phyloP scores from a whole-genome alignment of 2,888 invertebrate species.

The Rotaria sp. region DNA sequence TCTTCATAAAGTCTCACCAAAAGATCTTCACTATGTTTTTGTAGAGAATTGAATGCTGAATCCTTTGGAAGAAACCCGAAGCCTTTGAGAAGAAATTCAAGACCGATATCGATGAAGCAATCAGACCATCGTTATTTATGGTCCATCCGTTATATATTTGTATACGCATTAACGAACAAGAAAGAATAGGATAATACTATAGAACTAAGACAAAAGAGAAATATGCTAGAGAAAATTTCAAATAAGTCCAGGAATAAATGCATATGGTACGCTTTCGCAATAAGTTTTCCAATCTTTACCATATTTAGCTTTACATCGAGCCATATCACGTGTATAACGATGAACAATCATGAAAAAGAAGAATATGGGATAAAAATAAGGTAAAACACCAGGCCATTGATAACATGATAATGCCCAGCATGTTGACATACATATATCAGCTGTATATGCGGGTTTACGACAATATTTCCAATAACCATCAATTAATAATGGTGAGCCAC shows the following conservation, averaged over 20 bases:
- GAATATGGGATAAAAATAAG: constrained; percentile 47
- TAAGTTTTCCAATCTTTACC: constrained; percentile 74
- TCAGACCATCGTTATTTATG: no score
- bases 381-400: constrained; percentile 3
- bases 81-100: no score
- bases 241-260: constrained; percentile 62
- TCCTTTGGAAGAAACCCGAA: no score
- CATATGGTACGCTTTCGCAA: constrained; percentile 67
- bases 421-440: constrained; percentile 49
- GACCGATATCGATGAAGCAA: no score
- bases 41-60: no score
- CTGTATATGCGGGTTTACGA: constrained; percentile 58
- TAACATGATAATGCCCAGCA: constrained; percentile 62
- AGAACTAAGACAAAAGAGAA: no score
- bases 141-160: no score
- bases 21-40: no score
- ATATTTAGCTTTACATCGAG: background rate
- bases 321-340: constrained; percentile 4
- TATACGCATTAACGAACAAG: no score
- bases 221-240: background rate
- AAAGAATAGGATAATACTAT: no score
- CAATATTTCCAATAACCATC: constrained; percentile 18
- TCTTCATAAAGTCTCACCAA: no score
- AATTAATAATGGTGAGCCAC: background rate
- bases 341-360: constrained; percentile 16